These are phyloP conservation scores for Astreopora myriophthalma DNA, from an alignment of 64 coral and sea anemone species.

Conservation along the genomic window DNA sequence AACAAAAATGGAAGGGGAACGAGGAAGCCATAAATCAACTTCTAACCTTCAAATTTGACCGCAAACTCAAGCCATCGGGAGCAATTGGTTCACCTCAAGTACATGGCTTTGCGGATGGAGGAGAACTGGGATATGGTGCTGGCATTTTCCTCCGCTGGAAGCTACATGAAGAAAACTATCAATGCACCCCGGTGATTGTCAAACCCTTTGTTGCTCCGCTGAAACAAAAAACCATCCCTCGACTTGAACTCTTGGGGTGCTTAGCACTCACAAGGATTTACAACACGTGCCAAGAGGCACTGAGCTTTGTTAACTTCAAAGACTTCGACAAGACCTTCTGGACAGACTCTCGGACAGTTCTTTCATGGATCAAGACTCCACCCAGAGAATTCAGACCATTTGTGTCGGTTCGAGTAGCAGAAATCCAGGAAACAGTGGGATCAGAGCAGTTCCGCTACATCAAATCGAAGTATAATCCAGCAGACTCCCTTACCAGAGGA, in stretches of 20 bases:
- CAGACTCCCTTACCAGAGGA: constrained; percentile 62
- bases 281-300: constrained; percentile 15
- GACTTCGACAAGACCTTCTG: constrained; percentile 43
- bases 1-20: constrained; percentile 39
- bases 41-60: not conserved
- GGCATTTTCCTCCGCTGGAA: constrained; percentile 64
- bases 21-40: constrained; percentile 24
- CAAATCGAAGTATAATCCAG: constrained; percentile 54
- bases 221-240: constrained; percentile 47
- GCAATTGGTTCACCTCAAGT: constrained; percentile 17
- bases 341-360: constrained; percentile 56
- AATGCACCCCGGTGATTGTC: constrained; percentile 27
- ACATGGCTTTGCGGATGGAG: constrained; percentile 46
- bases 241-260: constrained; percentile 57
- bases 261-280: constrained; percentile 34
- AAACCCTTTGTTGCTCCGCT: constrained; percentile 67
- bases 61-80: constrained; percentile 5
- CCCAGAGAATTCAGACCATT: constrained; percentile 65
- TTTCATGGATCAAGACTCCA: constrained; percentile 61
- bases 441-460: constrained; percentile 40
- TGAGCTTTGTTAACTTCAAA: constrained; percentile 25
- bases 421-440: constrained; percentile 60
- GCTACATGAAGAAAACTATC: not conserved
- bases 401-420: constrained; percentile 54
- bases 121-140: constrained; percentile 30